Percentiles rank a stretch among this genome's conserved stretches.
These are phyloP conservation scores for Ellobius talpinus DNA, from an alignment of 2,113 vertebrate species.

Conservation along the genomic window DNA sequence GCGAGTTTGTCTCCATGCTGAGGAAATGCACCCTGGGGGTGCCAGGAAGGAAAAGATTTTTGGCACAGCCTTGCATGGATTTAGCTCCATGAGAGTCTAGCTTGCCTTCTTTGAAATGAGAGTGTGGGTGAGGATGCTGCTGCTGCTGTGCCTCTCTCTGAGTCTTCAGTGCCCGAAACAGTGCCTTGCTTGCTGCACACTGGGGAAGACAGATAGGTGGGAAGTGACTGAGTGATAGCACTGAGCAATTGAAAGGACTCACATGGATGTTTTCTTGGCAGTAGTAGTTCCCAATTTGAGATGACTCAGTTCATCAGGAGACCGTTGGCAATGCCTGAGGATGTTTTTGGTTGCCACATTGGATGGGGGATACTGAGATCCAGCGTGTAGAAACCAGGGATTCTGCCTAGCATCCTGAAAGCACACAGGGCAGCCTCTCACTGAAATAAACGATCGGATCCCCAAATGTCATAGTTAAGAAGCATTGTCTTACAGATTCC, in stretches of 20 bases:
- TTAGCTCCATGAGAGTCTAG: neutral
- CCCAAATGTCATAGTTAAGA: neutral
- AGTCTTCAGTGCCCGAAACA: no score
- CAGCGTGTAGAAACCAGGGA: neutral
- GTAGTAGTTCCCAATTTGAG: neutral
- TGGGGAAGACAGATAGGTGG: neutral
- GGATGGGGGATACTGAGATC: neutral
- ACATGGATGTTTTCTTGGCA: neutral
- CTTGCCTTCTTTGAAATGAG: neutral
- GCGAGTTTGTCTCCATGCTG: neutral
- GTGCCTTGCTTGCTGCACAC: rapidly evolving
- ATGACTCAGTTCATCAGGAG: neutral
- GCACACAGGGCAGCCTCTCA: neutral
- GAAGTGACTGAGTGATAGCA: neutral
- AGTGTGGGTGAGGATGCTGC: rapidly evolving
- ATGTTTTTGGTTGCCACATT: neutral
- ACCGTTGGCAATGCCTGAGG: neutral
- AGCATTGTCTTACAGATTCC: neutral
- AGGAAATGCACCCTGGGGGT: neutral
- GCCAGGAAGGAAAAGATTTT: neutral
- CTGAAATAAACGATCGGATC: neutral
- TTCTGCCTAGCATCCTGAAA: neutral
- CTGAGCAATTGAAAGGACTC: neutral
- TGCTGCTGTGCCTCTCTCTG: neutral
- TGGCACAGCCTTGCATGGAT: rapidly evolving